Percentiles rank a stretch among this genome's conserved stretches.
These are phyloP conservation scores for Xestia sexstrigata DNA, from an alignment of 2,888 invertebrate species.

Conservation along the genomic window DNA sequence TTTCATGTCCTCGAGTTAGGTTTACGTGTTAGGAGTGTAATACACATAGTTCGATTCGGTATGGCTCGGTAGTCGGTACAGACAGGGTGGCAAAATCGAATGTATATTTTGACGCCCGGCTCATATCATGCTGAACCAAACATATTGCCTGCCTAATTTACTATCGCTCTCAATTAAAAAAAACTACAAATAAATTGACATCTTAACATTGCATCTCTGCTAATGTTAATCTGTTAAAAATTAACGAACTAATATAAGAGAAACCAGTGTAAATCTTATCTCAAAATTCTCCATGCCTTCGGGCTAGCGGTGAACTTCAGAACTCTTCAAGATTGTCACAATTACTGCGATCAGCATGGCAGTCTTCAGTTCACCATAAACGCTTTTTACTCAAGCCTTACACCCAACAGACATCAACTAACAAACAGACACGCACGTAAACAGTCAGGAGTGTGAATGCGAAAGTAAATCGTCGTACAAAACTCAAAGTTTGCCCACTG, in stretches of 20 bases:
- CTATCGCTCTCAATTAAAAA: not conserved
- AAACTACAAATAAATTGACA: not conserved
- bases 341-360: conserved; percentile 35
- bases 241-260: conserved; percentile 9
- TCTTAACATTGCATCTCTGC: not conserved
- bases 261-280: conserved; percentile 47
- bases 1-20: not conserved
- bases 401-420: conserved; percentile 47
- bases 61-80: not conserved
- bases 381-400: conserved; percentile 49
- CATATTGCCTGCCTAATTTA: not conserved
- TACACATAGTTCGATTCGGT: not conserved
- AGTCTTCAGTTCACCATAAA: conserved; percentile 7
- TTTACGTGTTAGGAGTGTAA: not conserved
- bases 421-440: conserved; percentile 69
- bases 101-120: not conserved
- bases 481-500: conserved; percentile 58
- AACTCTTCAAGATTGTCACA: conserved; percentile 49
- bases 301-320: conserved; percentile 56
- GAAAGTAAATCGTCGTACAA: conserved; percentile 62
- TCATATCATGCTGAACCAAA: not conserved
- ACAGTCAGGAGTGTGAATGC: conserved; percentile 74
- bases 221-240: conserved; percentile 19
- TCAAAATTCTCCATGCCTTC: conserved; percentile 30
- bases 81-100: not conserved